Evolutionary conservation across 2,888 invertebrate species (phyloP).

Genomic region (Acleris literana): DNA sequence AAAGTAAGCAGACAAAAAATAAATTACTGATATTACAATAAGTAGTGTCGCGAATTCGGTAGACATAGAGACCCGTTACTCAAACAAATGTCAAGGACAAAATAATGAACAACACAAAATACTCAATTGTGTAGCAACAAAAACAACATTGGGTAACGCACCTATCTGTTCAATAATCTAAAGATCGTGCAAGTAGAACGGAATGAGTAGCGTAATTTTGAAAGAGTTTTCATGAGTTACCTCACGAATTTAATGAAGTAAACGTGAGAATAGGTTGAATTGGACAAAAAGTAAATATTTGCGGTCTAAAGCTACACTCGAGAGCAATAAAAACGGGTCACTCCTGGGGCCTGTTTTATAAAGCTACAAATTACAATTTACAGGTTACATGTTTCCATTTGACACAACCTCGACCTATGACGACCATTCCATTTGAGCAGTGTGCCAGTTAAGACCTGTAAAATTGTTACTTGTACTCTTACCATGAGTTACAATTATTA

Average conservation of each 20-base stretch:
- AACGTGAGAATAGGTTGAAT: constrained; percentile 15
- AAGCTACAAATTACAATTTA: no score
- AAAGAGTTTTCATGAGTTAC: constrained; percentile 22
- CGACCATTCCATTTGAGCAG: no score
- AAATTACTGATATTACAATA: not conserved
- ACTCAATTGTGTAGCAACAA: constrained; percentile 7
- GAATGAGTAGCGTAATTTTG: constrained; percentile 23
- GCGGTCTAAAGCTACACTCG: not conserved
- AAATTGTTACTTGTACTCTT: no score
- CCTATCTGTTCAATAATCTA: constrained; percentile 23
- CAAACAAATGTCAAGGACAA: constrained; percentile 13
- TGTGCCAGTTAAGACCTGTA: no score
- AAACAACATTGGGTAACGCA: constrained; percentile 21
- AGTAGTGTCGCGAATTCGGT: not conserved
- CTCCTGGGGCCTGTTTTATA: no score
- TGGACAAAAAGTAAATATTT: constrained; percentile 5
- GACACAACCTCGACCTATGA: no score
- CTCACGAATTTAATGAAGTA: constrained; percentile 15
- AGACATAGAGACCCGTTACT: not conserved
- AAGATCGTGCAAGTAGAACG: constrained; percentile 22
- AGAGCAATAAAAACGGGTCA: no score
- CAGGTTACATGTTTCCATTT: no score
- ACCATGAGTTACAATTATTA: no score
- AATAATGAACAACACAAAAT: constrained; percentile 5
- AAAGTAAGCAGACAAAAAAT: not conserved